A percentile compares a stretch with the other conserved stretches of the same genome.
These are phyloP conservation scores for Diorhabda sublineata DNA, from an alignment of 1,140 invertebrate genomes.

Conservation along the genomic window DNA sequence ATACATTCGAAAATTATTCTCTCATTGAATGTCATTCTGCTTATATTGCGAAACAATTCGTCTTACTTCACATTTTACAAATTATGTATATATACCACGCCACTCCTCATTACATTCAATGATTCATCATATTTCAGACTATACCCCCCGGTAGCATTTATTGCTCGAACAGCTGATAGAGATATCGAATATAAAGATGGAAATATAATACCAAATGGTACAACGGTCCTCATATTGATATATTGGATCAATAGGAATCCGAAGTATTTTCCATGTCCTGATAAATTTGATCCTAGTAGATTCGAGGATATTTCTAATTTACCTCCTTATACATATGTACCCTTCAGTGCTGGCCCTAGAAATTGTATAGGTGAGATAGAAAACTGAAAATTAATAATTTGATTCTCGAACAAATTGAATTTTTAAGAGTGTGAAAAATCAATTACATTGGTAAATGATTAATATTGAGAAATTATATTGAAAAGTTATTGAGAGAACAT, in stretches of 20 bases:
- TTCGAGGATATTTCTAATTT: constrained; percentile 59
- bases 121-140: constrained; percentile 22
- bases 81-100: no score
- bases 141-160: constrained; percentile 40
- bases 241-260: constrained; percentile 64
- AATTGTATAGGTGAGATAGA: constrained; percentile 60
- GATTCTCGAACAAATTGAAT: no score
- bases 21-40: no score
- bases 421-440: no score
- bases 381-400: no score
- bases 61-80: no score
- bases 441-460: no score
- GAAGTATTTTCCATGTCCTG: constrained; percentile 63
- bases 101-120: no score
- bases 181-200: constrained; percentile 39
- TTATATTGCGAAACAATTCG: no score
- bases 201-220: constrained; percentile 17
- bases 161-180: constrained; percentile 51
- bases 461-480: no score
- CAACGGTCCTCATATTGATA: constrained; percentile 43
- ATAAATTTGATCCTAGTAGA: constrained; percentile 70
- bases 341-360: constrained; percentile 65
- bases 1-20: no score
- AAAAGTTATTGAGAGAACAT: no score
- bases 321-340: constrained; percentile 55